Evolutionary conservation across 2,113 vertebrate genomes (phyloP).

Genomic region (Cyrtonyx montezumae): DNA sequence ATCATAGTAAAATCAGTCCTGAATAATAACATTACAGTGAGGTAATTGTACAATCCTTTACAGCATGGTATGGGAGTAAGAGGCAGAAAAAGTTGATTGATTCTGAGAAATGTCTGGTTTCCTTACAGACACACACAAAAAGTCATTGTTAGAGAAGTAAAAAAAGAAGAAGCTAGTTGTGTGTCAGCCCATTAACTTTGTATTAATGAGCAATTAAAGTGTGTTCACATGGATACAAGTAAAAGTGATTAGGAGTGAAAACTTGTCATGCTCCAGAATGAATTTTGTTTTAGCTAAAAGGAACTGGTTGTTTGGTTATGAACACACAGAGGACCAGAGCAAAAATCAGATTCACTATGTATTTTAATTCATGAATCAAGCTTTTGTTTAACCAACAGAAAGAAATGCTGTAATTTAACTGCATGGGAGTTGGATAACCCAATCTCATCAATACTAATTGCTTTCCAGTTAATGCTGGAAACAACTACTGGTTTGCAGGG

Average conservation of each 20-base stretch:
- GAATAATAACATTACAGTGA: background rate
- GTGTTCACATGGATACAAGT: background rate
- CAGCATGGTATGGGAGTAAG: background rate
- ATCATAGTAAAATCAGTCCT: background rate
- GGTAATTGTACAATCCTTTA: background rate
- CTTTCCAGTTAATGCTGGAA: background rate
- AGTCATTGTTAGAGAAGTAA: background rate
- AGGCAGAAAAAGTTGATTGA: background rate
- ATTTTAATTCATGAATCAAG: slow-evolving; percentile 44
- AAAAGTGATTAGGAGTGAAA: slow-evolving; percentile 24
- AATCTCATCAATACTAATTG: slow-evolving; percentile 14
- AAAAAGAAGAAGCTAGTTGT: background rate
- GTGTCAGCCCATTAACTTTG: background rate
- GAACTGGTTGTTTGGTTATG: slow-evolving; percentile 5
- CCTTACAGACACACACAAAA: background rate
- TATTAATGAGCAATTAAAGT: slow-evolving; percentile 16
- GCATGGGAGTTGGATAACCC: background rate
- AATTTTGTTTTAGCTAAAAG: slow-evolving; percentile 19
- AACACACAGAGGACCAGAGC: slow-evolving; percentile 20
- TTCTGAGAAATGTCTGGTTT: background rate
- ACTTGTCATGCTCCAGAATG: background rate
- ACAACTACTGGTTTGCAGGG: slow-evolving; percentile 27
- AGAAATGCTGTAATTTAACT: slow-evolving; percentile 25
- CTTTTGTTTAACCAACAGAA: background rate
- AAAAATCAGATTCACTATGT: slow-evolving; percentile 17